Base-by-base conservation (phyloP, 2,797 vertebrate species). In the Arnoldichthys spilopterus region DNA sequence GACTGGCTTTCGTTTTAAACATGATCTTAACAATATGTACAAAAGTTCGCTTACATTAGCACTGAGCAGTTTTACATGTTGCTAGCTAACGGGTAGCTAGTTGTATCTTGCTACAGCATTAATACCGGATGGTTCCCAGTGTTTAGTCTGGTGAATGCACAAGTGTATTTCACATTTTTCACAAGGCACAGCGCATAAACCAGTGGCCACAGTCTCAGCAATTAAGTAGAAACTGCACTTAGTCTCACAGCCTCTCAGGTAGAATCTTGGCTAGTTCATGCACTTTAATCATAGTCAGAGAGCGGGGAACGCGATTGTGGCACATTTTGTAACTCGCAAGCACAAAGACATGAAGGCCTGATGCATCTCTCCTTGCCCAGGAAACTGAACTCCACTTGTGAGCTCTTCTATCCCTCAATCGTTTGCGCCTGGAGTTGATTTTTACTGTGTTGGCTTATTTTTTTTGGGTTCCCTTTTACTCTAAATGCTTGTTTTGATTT, bases 241-340 rank as follows among this genome's bases (percentile, higher is more conserved):
- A 87, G 85, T 87, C 80, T 62, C 88, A 84, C 81, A 84, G 86
- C 90, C 88, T 89, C 93, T 93, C 91, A 92, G 92, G 92, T 93
- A 91, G 91, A 74, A 74, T 74, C 83, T 84, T 61, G 78, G 88
- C 85, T 91, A 89, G 90, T 91, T 88, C 82, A 78, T 86, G 92
- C 93, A 93, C 93, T 93, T 93, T 93, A 92, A 87, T 64, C 85
- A 79, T 82, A 77, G 87, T 80, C 74, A 79, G 78, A 77, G 69
- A 63, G 37, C 32, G 15, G 45, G 76, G 18, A 74, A 63, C 16
- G 45, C 77, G 58, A 79, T 80, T 67, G 51, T 7, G 62, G 72
- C 83, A 86, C 78, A 80, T 53, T n/a, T n/a, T n/a, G 54, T 81
- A 68, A 86, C 83, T 82, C 77, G 86, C 40, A 18, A 67, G 62